phyloP scores from a whole-genome alignment of 2,888 invertebrate genomes.

The Antheraea yamamai region DNA sequence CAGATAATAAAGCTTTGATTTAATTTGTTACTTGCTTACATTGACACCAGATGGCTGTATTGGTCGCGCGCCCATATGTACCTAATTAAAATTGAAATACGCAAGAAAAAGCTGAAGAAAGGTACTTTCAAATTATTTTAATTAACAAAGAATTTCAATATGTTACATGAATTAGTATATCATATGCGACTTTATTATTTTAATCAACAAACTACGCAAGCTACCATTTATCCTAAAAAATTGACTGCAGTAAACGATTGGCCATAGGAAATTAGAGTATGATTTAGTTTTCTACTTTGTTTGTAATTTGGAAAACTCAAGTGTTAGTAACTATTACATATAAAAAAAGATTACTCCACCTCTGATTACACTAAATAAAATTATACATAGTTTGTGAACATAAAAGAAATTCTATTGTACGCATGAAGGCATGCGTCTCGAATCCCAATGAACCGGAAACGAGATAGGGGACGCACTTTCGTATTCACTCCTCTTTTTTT shows the following conservation, averaged over 20 bases:
- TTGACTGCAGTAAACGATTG: background rate
- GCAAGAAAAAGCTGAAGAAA: no score
- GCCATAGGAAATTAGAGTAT: background rate
- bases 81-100: no score
- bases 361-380: background rate
- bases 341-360: background rate
- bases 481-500: constrained; percentile 2
- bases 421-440: constrained; percentile 20
- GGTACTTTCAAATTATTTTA: background rate
- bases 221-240: no score
- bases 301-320: background rate
- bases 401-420: constrained; percentile 16
- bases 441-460: constrained; percentile 23
- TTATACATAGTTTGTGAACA: constrained; percentile 8
- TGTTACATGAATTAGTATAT: no score
- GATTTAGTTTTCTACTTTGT: background rate
- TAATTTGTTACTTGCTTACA: no score
- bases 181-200: no score
- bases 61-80: no score
- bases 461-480: constrained; percentile 19
- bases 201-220: no score
- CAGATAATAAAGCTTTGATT: no score
- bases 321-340: background rate
- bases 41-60: no score
- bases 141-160: background rate